These are phyloP conservation scores for Netelia melanura DNA, from an alignment of 2,888 invertebrate species.

Conservation along the genomic window DNA sequence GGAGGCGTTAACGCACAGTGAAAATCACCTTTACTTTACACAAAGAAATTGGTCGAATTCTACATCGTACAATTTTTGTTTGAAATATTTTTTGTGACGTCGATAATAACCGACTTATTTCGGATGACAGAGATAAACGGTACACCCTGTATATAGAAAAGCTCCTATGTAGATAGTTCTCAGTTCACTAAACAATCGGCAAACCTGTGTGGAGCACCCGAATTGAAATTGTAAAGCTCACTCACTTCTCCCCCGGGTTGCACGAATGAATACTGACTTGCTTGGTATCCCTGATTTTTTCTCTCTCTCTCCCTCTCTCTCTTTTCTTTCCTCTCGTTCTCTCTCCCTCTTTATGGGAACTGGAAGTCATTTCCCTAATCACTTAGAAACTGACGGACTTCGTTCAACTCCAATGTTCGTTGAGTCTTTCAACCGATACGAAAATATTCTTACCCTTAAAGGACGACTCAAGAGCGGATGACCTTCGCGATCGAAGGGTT, in stretches of 20 bases:
- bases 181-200: conserved; percentile 40
- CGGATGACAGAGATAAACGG: too few relatives aligned
- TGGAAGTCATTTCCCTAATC: conserved; percentile 60
- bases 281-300: conserved; percentile 5
- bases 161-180: conserved; percentile 15
- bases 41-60: too few relatives aligned
- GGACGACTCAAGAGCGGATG: conserved; percentile 33
- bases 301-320: conserved; percentile 7
- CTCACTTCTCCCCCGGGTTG: conserved; percentile 52
- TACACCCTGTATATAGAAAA: background rate
- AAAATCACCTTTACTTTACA: too few relatives aligned
- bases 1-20: too few relatives aligned
- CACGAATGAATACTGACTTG: conserved; percentile 54
- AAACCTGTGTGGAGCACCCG: conserved; percentile 22
- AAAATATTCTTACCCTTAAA: conserved; percentile 41
- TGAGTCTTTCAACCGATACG: background rate
- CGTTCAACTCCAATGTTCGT: conserved; percentile 27
- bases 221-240: conserved; percentile 62
- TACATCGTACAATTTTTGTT: too few relatives aligned
- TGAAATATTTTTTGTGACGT: too few relatives aligned
- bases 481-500: conserved; percentile 35
- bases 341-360: background rate
- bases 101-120: too few relatives aligned
- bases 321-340: background rate
- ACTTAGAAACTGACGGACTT: conserved; percentile 57